phyloP scores from a whole-genome alignment of 2,113 vertebrate genomes.

The Vicugna pacos region DNA sequence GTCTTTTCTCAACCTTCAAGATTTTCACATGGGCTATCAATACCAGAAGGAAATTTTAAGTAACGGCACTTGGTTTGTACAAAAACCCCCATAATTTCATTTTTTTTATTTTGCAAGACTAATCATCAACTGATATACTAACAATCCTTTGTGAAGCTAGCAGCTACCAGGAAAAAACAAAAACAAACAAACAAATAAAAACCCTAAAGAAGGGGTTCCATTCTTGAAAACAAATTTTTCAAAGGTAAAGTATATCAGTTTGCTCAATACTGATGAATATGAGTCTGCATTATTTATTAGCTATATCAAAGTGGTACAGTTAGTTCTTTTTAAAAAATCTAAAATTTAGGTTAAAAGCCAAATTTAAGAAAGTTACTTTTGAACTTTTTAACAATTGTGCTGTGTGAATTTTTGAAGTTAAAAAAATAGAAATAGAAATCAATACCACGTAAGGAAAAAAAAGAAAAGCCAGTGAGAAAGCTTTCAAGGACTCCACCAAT shows the following conservation, averaged over 20 bases:
- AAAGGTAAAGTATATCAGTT: constrained; percentile 33
- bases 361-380: constrained; percentile 51
- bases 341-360: constrained; percentile 49
- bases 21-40: not conserved
- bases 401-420: constrained; percentile 59
- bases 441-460: constrained; percentile 26
- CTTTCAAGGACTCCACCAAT: constrained; percentile 67
- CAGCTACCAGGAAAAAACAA: not conserved
- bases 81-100: not conserved
- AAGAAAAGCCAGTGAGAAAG: constrained; percentile 26
- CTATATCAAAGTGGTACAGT: not conserved
- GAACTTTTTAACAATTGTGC: constrained; percentile 19
- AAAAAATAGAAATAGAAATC: constrained; percentile 52
- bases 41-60: constrained; percentile 1
- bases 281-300: not conserved
- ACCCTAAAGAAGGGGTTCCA: not conserved
- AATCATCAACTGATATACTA: not conserved
- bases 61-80: constrained; percentile 16
- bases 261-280: constrained; percentile 18
- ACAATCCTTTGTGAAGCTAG: not conserved
- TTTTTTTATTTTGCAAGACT: constrained; percentile 54
- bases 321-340: not conserved
- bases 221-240: constrained; percentile 29
- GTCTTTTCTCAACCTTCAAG: not conserved
- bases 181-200: not conserved